Conservation (phyloP, 2,797 vertebrate genomes). For the Peromyscus nudipes region DNA sequence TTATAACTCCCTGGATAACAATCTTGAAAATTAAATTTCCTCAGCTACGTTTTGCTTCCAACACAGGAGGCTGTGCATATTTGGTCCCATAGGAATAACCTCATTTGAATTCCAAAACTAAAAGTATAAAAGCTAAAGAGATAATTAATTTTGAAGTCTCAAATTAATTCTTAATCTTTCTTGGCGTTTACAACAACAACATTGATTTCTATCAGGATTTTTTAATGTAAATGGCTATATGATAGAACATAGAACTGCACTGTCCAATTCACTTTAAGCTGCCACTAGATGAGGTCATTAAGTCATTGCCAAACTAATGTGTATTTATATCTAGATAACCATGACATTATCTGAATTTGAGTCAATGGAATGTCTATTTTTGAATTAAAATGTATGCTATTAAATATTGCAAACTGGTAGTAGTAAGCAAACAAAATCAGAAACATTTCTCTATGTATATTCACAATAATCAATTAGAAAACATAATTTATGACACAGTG, state of each 20-base stretch:
- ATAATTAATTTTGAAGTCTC: conserved; percentile 66
- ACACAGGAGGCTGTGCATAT: background rate
- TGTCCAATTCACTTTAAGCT: conserved; percentile 50
- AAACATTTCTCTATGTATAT: background rate
- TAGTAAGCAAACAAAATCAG: conserved; percentile 31
- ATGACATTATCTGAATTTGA: conserved; percentile 38
- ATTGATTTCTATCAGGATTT: conserved; percentile 50
- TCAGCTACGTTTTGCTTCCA: background rate
- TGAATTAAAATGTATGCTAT: conserved; percentile 53
- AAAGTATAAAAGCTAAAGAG: background rate
- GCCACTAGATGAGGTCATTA: conserved; percentile 74
- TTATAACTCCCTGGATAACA: conserved; percentile 29
- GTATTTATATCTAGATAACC: background rate
- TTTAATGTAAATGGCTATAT: conserved; percentile 18
- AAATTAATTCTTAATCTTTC: conserved; percentile 58
- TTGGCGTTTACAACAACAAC: conserved; percentile 59
- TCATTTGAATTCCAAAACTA: conserved; percentile 59
- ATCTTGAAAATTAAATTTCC: conserved; percentile 62
- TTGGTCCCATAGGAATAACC: conserved; percentile 14
- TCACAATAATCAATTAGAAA: conserved; percentile 37
- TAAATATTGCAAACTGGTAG: conserved; percentile 7
- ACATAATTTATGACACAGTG: background rate
- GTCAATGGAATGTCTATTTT: conserved; percentile 40
- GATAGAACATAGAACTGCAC: conserved; percentile 33
- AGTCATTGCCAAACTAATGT: conserved; percentile 56